Evolutionary conservation across 2,797 vertebrate genomes (phyloP).

Genomic region (Gobio occitaniae): DNA sequence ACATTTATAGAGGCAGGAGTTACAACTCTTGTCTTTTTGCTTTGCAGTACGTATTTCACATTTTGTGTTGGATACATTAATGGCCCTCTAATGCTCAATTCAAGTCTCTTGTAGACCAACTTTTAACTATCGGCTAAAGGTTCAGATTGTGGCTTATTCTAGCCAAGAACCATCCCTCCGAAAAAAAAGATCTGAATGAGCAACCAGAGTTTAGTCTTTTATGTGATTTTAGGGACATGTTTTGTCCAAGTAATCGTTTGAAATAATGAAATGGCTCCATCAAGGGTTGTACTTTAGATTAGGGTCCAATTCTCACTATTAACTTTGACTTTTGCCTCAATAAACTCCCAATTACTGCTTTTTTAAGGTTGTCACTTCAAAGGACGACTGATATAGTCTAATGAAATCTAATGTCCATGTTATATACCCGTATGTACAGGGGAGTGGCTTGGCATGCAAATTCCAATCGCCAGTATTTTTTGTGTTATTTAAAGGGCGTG

Average conservation of each 20-base stretch:
- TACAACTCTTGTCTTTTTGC: constrained; percentile 3
- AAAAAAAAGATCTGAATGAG: not conserved
- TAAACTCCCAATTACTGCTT: no score
- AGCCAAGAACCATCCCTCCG: not conserved
- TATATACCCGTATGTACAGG: not conserved
- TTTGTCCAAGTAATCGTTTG: not conserved
- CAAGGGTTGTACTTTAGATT: not conserved
- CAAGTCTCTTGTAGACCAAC: not conserved
- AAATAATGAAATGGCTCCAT: not conserved
- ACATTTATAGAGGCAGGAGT: constrained; percentile 13
- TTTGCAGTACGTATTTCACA: not conserved
- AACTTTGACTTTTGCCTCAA: no score
- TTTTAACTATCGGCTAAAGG: not conserved
- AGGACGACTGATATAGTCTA: no score
- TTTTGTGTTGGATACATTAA: not conserved
- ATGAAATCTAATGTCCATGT: not conserved
- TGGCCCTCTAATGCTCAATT: not conserved
- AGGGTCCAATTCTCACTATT: no score
- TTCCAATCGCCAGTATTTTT: not conserved
- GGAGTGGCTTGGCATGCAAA: not conserved
- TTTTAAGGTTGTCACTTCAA: no score
- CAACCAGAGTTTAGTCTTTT: not conserved
- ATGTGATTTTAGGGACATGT: not conserved
- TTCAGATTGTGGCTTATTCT: not conserved
- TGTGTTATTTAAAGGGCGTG: no score